A percentile compares a stretch with the other conserved stretches of the same genome.
Conservation (phyloP, 2,888 invertebrate species). For the Rhagium mordax region DNA sequence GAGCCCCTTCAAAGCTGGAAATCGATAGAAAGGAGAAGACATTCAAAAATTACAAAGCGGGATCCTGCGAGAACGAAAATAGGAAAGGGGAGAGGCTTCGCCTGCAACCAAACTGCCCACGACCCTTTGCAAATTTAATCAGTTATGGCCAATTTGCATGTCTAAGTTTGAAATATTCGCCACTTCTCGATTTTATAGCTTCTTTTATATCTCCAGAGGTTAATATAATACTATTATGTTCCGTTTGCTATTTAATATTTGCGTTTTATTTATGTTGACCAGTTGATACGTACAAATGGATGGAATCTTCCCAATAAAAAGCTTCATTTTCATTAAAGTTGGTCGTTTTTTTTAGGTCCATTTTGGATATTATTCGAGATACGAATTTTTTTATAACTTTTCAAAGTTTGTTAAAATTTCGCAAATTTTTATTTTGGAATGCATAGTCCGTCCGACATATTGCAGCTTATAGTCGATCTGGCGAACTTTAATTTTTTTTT, state of each 20-base stretch:
- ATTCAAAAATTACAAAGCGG: constrained; percentile 13
- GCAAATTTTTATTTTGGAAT: too few species aligned
- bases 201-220: not conserved
- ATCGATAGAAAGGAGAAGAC: constrained; percentile 22
- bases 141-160: constrained; percentile 32
- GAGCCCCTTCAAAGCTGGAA: not conserved
- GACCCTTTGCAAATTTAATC: constrained; percentile 26
- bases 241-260: not conserved
- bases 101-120: constrained; percentile 14
- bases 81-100: not conserved
- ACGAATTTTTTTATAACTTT: too few species aligned
- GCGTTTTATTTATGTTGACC: not conserved
- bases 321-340: too few species aligned
- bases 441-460: too few species aligned
- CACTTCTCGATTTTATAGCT: constrained; percentile 4
- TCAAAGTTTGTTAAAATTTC: too few species aligned
- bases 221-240: constrained; percentile 10
- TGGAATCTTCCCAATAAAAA: too few species aligned
- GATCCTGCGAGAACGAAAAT: not conserved
- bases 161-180: constrained; percentile 17
- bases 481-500: too few species aligned
- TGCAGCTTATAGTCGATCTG: too few species aligned
- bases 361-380: too few species aligned
- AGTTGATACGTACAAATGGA: too few species aligned
- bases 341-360: too few species aligned